Evolutionary conservation across 2,888 invertebrate genomes (phyloP), one percentile per base, ranked within the genome.

Genomic region (Aphidius colemani): DNA sequence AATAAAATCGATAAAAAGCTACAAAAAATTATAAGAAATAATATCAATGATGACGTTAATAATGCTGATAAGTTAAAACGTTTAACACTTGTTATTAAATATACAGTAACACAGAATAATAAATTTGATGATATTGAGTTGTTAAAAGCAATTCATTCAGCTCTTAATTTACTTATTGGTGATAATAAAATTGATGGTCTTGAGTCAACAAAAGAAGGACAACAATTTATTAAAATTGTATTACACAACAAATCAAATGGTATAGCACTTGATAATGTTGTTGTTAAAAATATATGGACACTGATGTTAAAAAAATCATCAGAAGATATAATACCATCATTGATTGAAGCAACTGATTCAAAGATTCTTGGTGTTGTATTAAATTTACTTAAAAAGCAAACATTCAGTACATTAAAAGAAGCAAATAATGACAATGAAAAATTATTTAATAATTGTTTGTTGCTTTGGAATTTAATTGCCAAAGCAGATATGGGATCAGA

Each of bases 401-500:
- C 71, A 53, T 30, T 30, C 0, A 30, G 0, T 2, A 30, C 30
- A 30, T 74, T 75, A 70, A 10, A 51, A 48, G 65, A 66, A 7
- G 66, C 74, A 5, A 41, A 62, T 11, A 67, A 68, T 53, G 44
- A 57, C 7, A 61, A 74, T 55, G 61, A 69, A 51, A 11, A 59
- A 48, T 40, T 57, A 30, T 67, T 78, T 44, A 63, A 67, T 46
- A 76, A 73, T 62, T 60, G 66, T 40, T 66, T 73, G 44, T 49
- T 61, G 5, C 71, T 79, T 48, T 81, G 79, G 80, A 72, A 72
- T 43, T 70, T 66, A 50, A 66, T 80, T 59, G 67, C 76, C 48
- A 74, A 74, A 67, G 69, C 67, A 39, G 68, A 72, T 51, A 74
- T 75, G 71, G 72, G 74, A 51, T 59, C 57, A 4, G 56, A 63